Conservation (phyloP, 2,797 vertebrate species). For the Craterocephalus amniculus region DNA sequence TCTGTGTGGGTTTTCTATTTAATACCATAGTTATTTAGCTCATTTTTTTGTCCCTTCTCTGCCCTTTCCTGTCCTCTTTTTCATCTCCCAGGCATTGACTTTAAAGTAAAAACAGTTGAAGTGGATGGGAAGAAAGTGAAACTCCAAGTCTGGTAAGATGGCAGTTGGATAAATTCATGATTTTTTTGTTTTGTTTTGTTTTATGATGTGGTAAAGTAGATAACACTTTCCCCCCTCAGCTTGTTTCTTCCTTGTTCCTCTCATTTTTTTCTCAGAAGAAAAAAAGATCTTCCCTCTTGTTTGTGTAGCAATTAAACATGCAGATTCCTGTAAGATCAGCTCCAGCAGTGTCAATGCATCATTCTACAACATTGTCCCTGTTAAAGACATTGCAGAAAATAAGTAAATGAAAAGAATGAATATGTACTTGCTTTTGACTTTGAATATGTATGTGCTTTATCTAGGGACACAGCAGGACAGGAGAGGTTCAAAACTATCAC, state of each 20-base stretch:
- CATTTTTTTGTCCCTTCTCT: conserved; percentile 27
- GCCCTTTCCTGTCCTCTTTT: neutral
- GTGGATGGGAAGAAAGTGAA: conserved; percentile 96
- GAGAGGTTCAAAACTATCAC: conserved; percentile 98
- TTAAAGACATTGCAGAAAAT: neutral
- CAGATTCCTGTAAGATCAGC: neutral
- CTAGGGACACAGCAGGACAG: conserved; percentile 97
- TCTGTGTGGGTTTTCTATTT: conserved; percentile 42
- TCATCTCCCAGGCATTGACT: conserved; percentile 88
- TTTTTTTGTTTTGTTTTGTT: too few relatives aligned
- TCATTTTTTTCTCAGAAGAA: conserved; percentile 30
- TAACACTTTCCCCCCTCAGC: neutral
- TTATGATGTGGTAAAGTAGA: conserved; percentile 12
- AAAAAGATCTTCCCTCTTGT: conserved; percentile 54
- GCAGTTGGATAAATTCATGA: neutral
- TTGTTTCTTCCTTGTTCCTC: too few relatives aligned
- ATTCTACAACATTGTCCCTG: neutral
- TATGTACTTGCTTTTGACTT: neutral
- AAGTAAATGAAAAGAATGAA: too few relatives aligned
- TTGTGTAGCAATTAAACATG: conserved; percentile 37
- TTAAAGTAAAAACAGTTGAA: conserved; percentile 95
- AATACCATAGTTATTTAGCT: conserved; percentile 49
- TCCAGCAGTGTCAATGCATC: neutral
- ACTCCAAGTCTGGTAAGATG: conserved; percentile 92
- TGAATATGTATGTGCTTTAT: conserved; percentile 32